Evolutionary conservation across 2,113 vertebrate species (phyloP), one percentile per base, ranked within the genome.

Genomic region (Cygnus atratus): DNA sequence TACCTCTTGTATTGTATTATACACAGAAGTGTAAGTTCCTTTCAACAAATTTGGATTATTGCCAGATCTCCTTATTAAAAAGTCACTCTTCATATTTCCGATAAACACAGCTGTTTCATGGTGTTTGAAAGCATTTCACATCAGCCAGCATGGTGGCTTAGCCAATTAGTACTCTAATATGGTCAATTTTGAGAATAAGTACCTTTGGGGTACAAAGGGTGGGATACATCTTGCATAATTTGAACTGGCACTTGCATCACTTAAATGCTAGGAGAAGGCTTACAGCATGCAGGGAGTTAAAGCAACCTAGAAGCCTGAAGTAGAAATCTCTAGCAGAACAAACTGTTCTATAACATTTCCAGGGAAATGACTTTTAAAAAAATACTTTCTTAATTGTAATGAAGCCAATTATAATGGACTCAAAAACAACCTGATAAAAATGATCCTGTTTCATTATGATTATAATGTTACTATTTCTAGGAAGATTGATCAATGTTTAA

Each of bases 51-150:
- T 84, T 97, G 97, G 95, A 92, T 79, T 95, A 78, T 97, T 96
- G 95, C 96, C 96, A 97, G 86, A 92, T 95, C 96, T 97, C 94
- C 97, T 97, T 96, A 96, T 97, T 97, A 97, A 97, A 97, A 96
- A 97, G 95, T 97, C 97, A 97, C 96, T 97, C 94, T 97, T 97
- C 92, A 80, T 97, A 96, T 97, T 97, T 97, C 96, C 57, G 52
- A 72, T 97, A 97, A 96, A 96, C 96, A 95, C 97, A 97, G 97
- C 97, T 97, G 95, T 93, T 97, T 90, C 76, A 85, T 95, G 96
- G 87, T 82, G 71, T 97, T 97, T 96, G 94, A 97, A 96, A 87
- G 71, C 96, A 92, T 96, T 97, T 96, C 96, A 96, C 96, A 87
- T 97, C 92, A 97, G 92, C 93, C 95, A 93, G 96, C 93, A 63